Conservation (phyloP, 2,888 invertebrate genomes). For the Catotricha subobsoleta region DNA sequence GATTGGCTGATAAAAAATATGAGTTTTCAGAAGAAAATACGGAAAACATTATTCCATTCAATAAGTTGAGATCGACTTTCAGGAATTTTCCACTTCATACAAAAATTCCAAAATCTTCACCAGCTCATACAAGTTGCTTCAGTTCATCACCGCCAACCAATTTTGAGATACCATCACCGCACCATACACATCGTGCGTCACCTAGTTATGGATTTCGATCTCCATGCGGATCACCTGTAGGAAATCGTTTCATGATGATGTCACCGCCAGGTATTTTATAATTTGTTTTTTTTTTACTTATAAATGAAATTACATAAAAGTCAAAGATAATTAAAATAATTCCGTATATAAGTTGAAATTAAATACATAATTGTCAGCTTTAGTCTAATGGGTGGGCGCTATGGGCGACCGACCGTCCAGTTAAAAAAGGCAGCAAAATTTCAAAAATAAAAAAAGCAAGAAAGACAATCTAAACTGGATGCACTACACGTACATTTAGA, state of each 20-base stretch:
- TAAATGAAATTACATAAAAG: too few relatives aligned
- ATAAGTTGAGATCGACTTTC: slow-evolving; percentile 15
- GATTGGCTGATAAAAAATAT: slow-evolving; percentile 80
- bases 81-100: slow-evolving; percentile 13
- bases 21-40: slow-evolving; percentile 70
- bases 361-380: too few relatives aligned
- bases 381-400: too few relatives aligned
- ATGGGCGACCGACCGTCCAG: too few relatives aligned
- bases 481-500: too few relatives aligned
- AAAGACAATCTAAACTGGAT: too few relatives aligned
- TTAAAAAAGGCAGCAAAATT: too few relatives aligned
- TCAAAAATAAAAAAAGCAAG: too few relatives aligned
- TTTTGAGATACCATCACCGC: slow-evolving; percentile 13
- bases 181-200: slow-evolving; percentile 15
- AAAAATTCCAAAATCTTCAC: slow-evolving; percentile 1
- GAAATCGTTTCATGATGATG: slow-evolving; percentile 11
- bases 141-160: slow-evolving; percentile 9
- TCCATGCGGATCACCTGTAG: slow-evolving; percentile 26
- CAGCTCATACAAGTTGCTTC: not conserved
- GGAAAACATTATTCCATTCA: slow-evolving; percentile 39
- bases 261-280: slow-evolving; percentile 11
- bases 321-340: too few relatives aligned
- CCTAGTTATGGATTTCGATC: slow-evolving; percentile 26
- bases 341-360: too few relatives aligned
- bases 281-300: not conserved